Evolutionary conservation across 2,113 vertebrate genomes (phyloP).

Genomic region (Paramisgurnus dabryanus): DNA sequence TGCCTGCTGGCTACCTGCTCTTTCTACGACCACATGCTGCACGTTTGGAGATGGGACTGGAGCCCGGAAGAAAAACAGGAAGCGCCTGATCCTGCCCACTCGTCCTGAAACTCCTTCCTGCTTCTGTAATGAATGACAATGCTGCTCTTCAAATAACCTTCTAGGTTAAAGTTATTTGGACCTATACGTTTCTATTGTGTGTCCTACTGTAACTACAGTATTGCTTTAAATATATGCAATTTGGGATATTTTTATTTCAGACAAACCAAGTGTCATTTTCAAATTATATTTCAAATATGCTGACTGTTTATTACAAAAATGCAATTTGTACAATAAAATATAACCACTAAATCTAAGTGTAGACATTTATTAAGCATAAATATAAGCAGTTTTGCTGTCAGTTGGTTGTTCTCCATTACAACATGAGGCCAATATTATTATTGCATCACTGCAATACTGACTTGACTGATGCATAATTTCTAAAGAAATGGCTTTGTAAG

Average conservation of each 20-base stretch:
- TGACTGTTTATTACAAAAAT: not conserved
- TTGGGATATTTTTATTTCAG: slow-evolving; percentile 4
- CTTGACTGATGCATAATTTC: not conserved
- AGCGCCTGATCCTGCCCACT: not conserved
- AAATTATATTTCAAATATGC: not conserved
- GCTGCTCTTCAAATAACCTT: not conserved
- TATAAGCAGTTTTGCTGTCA: too few relatives aligned
- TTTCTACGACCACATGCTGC: slow-evolving; percentile 90
- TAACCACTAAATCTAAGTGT: not conserved
- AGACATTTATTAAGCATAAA: too few relatives aligned
- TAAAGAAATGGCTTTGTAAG: not conserved
- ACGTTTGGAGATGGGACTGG: slow-evolving; percentile 90
- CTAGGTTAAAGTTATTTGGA: not conserved
- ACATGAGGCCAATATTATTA: not conserved
- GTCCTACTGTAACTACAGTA: not conserved
- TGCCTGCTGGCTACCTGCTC: slow-evolving; percentile 89
- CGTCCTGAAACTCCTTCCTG: slow-evolving; percentile 1
- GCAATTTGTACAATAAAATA: slow-evolving; percentile 1
- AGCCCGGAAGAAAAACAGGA: slow-evolving; percentile 53
- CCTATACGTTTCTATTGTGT: not conserved
- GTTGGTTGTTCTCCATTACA: too few relatives aligned
- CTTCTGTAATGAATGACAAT: not conserved
- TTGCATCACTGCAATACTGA: not conserved
- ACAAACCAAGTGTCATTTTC: not conserved
- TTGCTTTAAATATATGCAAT: slow-evolving; percentile 18